phyloP scores from a whole-genome alignment of 2,797 vertebrate species.

The Schizopygopsis pylzovi region DNA sequence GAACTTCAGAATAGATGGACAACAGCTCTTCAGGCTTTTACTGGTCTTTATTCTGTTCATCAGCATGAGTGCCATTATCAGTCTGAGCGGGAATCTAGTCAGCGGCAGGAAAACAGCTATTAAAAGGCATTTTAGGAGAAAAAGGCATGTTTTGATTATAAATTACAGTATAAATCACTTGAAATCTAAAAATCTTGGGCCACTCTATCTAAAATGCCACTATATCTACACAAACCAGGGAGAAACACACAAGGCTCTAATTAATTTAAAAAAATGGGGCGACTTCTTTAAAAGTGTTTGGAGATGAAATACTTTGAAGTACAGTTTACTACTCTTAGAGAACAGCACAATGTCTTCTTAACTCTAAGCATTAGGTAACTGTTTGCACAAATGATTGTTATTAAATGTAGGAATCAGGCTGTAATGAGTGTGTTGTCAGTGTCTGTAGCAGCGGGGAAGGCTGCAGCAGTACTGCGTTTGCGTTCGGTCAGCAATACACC shows the following conservation, averaged over 20 bases:
- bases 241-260: not conserved
- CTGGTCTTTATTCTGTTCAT: not conserved
- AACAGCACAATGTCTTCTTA: not conserved
- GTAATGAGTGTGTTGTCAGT: constrained; percentile 38
- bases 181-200: not conserved
- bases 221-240: not conserved
- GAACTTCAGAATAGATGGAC: not conserved
- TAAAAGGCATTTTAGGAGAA: not conserved
- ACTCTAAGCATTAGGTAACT: constrained; percentile 14
- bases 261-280: not conserved
- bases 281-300: not conserved
- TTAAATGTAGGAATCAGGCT: constrained; percentile 32
- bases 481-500: constrained; percentile 24
- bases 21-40: not conserved
- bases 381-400: constrained; percentile 38
- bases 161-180: not conserved
- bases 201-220: not conserved
- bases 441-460: constrained; percentile 1
- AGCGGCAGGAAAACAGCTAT: not conserved
- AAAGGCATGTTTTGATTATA: not conserved
- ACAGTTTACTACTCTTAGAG: not conserved
- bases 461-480: constrained; percentile 11
- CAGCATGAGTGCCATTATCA: not conserved
- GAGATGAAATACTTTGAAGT: not conserved
- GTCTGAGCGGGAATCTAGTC: not conserved